phyloP scores from a whole-genome alignment of 2,113 vertebrate genomes.

The Phaetusa simplex region DNA sequence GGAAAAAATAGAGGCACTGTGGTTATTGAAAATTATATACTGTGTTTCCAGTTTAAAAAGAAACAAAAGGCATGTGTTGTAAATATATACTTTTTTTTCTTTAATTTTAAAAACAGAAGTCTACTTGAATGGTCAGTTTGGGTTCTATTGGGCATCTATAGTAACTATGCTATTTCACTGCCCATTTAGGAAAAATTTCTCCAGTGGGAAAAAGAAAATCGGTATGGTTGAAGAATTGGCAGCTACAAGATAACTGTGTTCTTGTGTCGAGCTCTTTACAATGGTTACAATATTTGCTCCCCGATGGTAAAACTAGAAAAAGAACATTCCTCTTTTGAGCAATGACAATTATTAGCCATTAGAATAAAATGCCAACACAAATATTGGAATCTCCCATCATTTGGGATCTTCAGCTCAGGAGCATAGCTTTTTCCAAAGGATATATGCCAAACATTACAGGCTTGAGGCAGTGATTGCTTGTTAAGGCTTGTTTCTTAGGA shows the following conservation, averaged over 20 bases:
- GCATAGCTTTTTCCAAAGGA: neutral
- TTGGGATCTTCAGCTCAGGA: neutral
- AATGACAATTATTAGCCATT: neutral
- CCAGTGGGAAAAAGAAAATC: neutral
- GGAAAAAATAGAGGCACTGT: constrained; percentile 77
- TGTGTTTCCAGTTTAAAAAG: constrained; percentile 72
- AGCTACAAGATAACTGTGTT: neutral
- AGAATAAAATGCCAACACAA: neutral
- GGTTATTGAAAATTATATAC: constrained; percentile 78
- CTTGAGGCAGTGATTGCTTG: neutral
- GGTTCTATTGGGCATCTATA: neutral
- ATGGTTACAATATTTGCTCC: neutral
- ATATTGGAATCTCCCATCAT: neutral
- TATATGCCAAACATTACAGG: neutral
- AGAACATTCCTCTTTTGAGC: neutral
- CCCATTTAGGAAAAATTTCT: constrained; percentile 11
- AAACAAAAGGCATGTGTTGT: constrained; percentile 68
- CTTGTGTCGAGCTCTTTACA: neutral
- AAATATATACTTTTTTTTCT: constrained; percentile 31
- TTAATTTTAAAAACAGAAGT: constrained; percentile 2
- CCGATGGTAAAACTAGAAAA: neutral
- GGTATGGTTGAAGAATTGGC: neutral
- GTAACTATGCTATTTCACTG: neutral
- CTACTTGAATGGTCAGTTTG: neutral
- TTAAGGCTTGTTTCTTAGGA: neutral